Evolutionary conservation across 2,113 vertebrate species (phyloP), one percentile per base, ranked within the genome.

Genomic region (Gymnogyps californianus): DNA sequence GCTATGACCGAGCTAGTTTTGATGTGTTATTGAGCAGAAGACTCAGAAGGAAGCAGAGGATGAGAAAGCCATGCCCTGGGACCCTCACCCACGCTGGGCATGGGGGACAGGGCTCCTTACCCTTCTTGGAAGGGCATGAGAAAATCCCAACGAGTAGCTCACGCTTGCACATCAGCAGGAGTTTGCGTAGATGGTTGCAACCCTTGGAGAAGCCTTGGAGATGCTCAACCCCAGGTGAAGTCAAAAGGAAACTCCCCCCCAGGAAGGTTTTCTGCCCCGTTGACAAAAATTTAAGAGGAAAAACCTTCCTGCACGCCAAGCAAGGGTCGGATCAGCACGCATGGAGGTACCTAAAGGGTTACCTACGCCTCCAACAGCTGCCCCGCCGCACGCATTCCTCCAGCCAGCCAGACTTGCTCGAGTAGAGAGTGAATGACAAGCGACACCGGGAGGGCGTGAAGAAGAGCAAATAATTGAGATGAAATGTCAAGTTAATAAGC

Each of bases 101-200:
- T 1, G 6, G 8, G 38, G 49, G 14, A 75, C 3, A 9, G 36
- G 6, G 34, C 31, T 80, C 88, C 46, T 32, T 4, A 16, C 2
- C 11, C 46, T 12, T 28, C 38, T 18, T 32, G 34, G 31, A 31
- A 67, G n/a, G 62, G 22, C 21, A 67, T 3, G 8, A 42, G 18
- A 57, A 51, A 62, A 79, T 21, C 44, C 61, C 44, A 28, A 46
- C 0, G 7, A 44, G 59, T 0, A 64, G 51, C 46, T 75, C 4
- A 2, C 0, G 2, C 8, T 24, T 28, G 21, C 32, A 28, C 44
- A 18, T 5, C 49, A 74, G 19, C 3, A 0, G n/a, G 46, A 58
- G 42, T 29, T n/a, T 24, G 32, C 34, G 17, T 1, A 46, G 36
- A 49, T 21, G 12, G 19, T 0, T 54, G 46, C 8, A 42, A 46